phyloP scores from a whole-genome alignment of 2,113 vertebrate genomes.

The Campylomormyrus tamandua region DNA sequence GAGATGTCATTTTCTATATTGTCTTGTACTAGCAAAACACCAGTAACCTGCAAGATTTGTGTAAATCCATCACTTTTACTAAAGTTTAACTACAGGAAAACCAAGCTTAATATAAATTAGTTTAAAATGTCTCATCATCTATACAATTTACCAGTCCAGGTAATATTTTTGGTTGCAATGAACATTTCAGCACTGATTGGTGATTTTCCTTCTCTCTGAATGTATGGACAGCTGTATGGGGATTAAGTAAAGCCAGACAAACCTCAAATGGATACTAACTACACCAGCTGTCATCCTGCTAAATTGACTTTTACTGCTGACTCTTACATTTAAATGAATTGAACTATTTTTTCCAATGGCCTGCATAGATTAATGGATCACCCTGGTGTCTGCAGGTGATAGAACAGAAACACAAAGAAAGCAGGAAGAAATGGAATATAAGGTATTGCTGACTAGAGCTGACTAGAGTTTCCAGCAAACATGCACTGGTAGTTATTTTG shows the following conservation, averaged over 20 bases:
- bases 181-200: not conserved
- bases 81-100: not conserved
- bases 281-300: slow-evolving; percentile 5
- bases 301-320: not conserved
- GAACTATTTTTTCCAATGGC: not conserved
- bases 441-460: not conserved
- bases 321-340: not conserved
- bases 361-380: not conserved
- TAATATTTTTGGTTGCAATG: not conserved
- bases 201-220: not conserved
- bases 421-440: not conserved
- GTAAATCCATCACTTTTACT: not conserved
- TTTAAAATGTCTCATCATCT: not conserved
- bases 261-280: not conserved
- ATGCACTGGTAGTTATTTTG: not conserved
- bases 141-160: not conserved
- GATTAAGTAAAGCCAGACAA: not conserved
- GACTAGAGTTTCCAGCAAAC: not conserved
- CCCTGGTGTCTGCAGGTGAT: not conserved
- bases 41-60: not conserved
- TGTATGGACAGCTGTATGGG: not conserved
- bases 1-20: not conserved
- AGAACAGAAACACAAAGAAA: not conserved
- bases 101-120: not conserved
- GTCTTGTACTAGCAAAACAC: not conserved